Conservation (phyloP, 2,888 invertebrate genomes). For the Parascotia fuliginaria region DNA sequence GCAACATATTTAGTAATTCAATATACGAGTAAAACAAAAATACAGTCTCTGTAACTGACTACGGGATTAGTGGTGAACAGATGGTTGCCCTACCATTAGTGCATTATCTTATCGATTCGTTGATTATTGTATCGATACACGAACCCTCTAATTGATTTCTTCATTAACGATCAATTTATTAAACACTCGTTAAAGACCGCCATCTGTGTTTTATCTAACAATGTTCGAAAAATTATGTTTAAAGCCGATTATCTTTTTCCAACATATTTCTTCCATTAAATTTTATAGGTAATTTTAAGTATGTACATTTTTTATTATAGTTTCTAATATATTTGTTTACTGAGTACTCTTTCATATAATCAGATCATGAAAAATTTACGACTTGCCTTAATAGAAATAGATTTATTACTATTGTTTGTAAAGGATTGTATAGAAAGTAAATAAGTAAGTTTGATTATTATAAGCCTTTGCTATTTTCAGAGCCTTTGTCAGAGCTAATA, state of each 20-base stretch:
- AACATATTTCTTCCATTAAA: slow-evolving; percentile 19
- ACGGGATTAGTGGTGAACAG: slow-evolving; percentile 47
- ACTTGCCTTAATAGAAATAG: neutral
- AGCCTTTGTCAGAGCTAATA: slow-evolving; percentile 2
- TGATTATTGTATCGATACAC: slow-evolving; percentile 52
- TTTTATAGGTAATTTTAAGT: slow-evolving; percentile 1
- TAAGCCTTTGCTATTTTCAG: slow-evolving; percentile 4
- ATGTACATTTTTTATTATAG: neutral
- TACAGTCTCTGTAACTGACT: no score
- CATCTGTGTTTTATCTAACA: slow-evolving; percentile 37
- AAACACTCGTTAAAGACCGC: slow-evolving; percentile 19
- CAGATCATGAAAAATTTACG: neutral
- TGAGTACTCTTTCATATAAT: neutral
- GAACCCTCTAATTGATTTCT: slow-evolving; percentile 59
- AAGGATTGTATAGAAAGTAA: neutral
- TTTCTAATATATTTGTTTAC: neutral
- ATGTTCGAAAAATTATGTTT: slow-evolving; percentile 6
- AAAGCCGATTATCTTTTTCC: slow-evolving; percentile 6
- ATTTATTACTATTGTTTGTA: neutral
- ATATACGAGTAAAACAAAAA: slow-evolving; percentile 47
- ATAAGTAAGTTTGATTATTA: neutral
- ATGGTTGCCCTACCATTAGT: slow-evolving; percentile 47
- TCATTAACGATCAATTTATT: slow-evolving; percentile 51
- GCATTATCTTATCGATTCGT: slow-evolving; percentile 56
- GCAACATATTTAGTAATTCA: slow-evolving; percentile 47